phyloP scores from a whole-genome alignment of 2,113 vertebrate genomes.

The Leucopternis melanops region DNA sequence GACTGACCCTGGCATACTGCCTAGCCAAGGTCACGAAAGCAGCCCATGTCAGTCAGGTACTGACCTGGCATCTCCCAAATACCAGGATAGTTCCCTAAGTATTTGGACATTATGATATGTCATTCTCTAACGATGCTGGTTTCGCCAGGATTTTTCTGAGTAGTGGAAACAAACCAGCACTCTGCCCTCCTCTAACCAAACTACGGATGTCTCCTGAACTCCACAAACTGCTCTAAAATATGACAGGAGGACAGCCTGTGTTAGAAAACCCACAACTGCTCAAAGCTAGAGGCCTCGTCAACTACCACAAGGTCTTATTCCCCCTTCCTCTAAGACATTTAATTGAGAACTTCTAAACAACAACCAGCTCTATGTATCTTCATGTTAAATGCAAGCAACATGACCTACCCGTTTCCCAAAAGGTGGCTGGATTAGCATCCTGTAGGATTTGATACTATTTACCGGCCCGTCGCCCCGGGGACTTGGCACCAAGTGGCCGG shows the following conservation, averaged over 20 bases:
- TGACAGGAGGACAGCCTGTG: not conserved
- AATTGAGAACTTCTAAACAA: not conserved
- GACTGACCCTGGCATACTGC: not conserved
- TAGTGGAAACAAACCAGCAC: not conserved
- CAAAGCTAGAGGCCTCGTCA: not conserved
- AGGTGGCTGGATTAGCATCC: not conserved
- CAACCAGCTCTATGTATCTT: not conserved
- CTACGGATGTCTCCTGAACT: accelerated
- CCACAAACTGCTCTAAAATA: not conserved
- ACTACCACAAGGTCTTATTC: not conserved
- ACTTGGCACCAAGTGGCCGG: too few species aligned
- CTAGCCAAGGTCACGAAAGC: not conserved
- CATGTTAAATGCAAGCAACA: not conserved
- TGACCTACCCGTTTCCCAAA: not conserved
- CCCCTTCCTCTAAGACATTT: not conserved
- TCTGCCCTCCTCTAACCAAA: not conserved
- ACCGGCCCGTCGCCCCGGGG: too few species aligned
- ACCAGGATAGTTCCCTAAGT: not conserved
- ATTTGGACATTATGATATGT: not conserved
- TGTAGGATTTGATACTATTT: not conserved
- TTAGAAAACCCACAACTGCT: not conserved
- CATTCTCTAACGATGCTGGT: not conserved
- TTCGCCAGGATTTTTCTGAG: not conserved
- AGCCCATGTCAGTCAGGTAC: not conserved
- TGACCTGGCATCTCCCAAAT: not conserved